phyloP scores from a whole-genome alignment of 1,140 invertebrate species.

The Pogonus chalceus region DNA sequence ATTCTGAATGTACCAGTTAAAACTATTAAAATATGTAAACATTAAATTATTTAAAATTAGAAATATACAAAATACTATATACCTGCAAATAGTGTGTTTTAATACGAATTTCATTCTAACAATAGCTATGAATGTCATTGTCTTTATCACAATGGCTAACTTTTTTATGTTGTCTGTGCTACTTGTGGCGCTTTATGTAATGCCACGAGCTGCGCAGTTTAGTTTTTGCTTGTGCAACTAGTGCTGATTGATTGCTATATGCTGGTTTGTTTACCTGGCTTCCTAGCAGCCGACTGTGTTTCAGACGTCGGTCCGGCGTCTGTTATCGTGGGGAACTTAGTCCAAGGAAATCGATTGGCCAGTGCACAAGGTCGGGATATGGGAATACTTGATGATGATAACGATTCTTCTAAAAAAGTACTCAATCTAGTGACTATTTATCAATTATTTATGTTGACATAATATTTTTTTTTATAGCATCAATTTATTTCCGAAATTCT shows the following conservation, averaged over 20 bases:
- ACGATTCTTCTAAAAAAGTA: constrained; percentile 77
- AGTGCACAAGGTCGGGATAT: constrained; percentile 92
- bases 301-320: constrained; percentile 96
- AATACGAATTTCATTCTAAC: too few relatives aligned
- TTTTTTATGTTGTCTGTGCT: too few relatives aligned
- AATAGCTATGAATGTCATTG: too few relatives aligned
- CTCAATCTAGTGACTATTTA: constrained; percentile 10
- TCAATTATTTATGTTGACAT: not conserved
- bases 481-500: constrained; percentile 97
- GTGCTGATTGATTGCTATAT: constrained; percentile 25
- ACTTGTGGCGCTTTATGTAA: too few relatives aligned
- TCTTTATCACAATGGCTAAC: too few relatives aligned
- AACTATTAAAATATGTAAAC: too few relatives aligned
- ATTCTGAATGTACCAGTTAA: too few relatives aligned
- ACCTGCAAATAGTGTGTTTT: too few relatives aligned
- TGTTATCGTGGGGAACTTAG: constrained; percentile 98
- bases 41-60: too few relatives aligned
- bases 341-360: constrained; percentile 92
- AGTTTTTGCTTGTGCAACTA: constrained; percentile 12
- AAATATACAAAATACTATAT: too few relatives aligned
- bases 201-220: too few relatives aligned
- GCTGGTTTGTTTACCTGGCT: constrained; percentile 31
- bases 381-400: constrained; percentile 76
- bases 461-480: constrained; percentile 53
- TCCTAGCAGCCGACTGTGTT: constrained; percentile 62